Evolutionary conservation across 2,113 vertebrate species (phyloP).

Genomic region (Myxocyprinus asiaticus): DNA sequence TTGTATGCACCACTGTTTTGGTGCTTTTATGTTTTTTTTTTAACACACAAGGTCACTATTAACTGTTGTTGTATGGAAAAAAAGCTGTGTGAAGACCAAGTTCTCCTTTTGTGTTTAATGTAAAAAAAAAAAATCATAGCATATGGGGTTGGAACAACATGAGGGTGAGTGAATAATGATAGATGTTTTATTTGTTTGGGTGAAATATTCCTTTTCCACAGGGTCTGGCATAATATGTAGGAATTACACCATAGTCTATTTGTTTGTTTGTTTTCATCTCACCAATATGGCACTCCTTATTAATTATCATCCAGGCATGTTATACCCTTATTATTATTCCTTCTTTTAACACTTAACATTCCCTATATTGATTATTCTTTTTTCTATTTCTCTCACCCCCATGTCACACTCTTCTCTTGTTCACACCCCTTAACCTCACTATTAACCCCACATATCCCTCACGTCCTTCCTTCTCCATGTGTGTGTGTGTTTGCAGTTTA

Average conservation of each 20-base stretch:
- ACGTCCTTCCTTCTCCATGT: slow-evolving; percentile 65
- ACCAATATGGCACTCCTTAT: slow-evolving; percentile 54
- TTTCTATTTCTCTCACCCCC: slow-evolving; percentile 72
- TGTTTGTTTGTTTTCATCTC: slow-evolving; percentile 52
- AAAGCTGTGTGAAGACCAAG: too few species aligned
- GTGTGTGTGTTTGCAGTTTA: slow-evolving; percentile 85
- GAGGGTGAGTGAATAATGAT: not conserved
- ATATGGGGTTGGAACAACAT: not conserved
- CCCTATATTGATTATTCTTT: slow-evolving; percentile 83
- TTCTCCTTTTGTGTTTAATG: too few species aligned
- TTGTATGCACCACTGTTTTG: too few species aligned
- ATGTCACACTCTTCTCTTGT: slow-evolving; percentile 63
- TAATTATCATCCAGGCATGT: slow-evolving; percentile 77
- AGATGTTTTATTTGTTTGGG: not conserved
- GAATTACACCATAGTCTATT: slow-evolving; percentile 11
- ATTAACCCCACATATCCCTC: slow-evolving; percentile 49
- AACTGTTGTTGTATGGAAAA: too few species aligned
- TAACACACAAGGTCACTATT: too few species aligned
- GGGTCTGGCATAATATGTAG: not conserved
- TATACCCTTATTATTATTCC: slow-evolving; percentile 84
- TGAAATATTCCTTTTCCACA: not conserved
- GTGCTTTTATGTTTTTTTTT: too few species aligned
- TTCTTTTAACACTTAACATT: slow-evolving; percentile 87
- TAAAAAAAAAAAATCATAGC: not conserved
- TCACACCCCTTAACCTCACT: slow-evolving; percentile 61